Percentiles rank a stretch among this genome's conserved stretches.
Conservation (phyloP, 2,797 vertebrate species). For the Adrianichthys oophorus region DNA sequence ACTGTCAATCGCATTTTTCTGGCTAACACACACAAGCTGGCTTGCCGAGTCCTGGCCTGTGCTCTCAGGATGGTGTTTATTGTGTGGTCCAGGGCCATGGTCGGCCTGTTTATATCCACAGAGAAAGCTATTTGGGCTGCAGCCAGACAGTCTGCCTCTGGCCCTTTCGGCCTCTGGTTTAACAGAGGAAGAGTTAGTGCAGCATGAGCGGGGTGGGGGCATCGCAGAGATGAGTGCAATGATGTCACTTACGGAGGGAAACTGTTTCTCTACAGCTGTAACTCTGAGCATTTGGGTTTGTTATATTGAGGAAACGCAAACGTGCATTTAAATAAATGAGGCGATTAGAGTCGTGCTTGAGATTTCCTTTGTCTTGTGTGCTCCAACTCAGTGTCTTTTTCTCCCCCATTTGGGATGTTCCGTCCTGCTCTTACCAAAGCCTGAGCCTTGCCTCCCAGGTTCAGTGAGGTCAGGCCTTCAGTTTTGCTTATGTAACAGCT, state of each 20-base stretch:
- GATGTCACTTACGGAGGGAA: not conserved
- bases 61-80: conserved; percentile 67
- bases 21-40: conserved; percentile 18
- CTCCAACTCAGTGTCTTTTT: conserved; percentile 23
- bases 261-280: too few species aligned
- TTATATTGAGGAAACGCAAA: too few species aligned
- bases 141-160: conserved; percentile 71
- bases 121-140: conserved; percentile 72
- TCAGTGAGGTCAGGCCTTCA: conserved; percentile 41
- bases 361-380: not conserved
- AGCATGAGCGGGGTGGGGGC: conserved; percentile 44
- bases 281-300: too few species aligned
- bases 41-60: conserved; percentile 33
- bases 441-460: conserved; percentile 36
- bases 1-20: conserved; percentile 26
- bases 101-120: conserved; percentile 73
- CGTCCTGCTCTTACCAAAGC: conserved; percentile 24
- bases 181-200: conserved; percentile 25
- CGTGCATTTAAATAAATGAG: too few species aligned
- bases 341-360: too few species aligned
- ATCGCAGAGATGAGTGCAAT: conserved; percentile 29
- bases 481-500: conserved; percentile 54
- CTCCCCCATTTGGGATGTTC: conserved; percentile 24
- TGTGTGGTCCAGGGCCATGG: conserved; percentile 70
- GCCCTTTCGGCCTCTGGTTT: conserved; percentile 54